Evolutionary conservation across 2,113 vertebrate species (phyloP).

Genomic region (Nannobrachium achirus): DNA sequence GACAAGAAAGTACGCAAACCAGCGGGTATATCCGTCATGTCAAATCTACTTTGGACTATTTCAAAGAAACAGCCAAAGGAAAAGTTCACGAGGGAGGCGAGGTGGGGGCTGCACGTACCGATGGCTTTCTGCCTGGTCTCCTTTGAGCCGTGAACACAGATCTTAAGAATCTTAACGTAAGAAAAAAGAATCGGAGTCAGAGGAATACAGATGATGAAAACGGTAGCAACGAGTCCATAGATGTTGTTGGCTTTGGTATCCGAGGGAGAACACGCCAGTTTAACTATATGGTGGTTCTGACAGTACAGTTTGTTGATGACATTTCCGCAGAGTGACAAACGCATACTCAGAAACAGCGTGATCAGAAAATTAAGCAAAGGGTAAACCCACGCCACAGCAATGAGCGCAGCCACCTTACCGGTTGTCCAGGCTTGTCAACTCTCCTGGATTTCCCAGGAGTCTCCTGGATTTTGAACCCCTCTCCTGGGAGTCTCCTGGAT

Average conservation of each 20-base stretch:
- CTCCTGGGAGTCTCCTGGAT: too few relatives aligned
- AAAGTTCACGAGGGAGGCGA: constrained; percentile 43
- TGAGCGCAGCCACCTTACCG: constrained; percentile 26
- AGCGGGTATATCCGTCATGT: constrained; percentile 27
- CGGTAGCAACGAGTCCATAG: constrained; percentile 14
- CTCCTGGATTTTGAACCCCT: too few relatives aligned
- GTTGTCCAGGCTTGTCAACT: too few relatives aligned
- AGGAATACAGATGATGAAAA: constrained; percentile 22
- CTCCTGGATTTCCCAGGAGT: too few relatives aligned
- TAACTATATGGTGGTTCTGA: constrained; percentile 48
- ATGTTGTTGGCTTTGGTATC: constrained; percentile 39
- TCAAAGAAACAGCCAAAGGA: constrained; percentile 42
- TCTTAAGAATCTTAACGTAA: constrained; percentile 26
- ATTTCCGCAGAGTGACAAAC: constrained; percentile 38
- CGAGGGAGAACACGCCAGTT: constrained; percentile 46
- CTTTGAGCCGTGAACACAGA: constrained; percentile 24
- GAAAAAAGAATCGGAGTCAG: constrained; percentile 20
- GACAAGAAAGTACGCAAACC: constrained; percentile 44
- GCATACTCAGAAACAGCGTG: constrained; percentile 25
- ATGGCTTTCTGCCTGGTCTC: constrained; percentile 31
- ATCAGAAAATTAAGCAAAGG: constrained; percentile 23
- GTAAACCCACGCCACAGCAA: constrained; percentile 39
- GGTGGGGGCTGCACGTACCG: constrained; percentile 39
- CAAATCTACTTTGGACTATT: constrained; percentile 41
- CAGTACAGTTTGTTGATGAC: constrained; percentile 51